Evolutionary conservation across 2,888 invertebrate genomes (phyloP), one percentile per base, ranked within the genome.

Genomic region (Plusia festucae): DNA sequence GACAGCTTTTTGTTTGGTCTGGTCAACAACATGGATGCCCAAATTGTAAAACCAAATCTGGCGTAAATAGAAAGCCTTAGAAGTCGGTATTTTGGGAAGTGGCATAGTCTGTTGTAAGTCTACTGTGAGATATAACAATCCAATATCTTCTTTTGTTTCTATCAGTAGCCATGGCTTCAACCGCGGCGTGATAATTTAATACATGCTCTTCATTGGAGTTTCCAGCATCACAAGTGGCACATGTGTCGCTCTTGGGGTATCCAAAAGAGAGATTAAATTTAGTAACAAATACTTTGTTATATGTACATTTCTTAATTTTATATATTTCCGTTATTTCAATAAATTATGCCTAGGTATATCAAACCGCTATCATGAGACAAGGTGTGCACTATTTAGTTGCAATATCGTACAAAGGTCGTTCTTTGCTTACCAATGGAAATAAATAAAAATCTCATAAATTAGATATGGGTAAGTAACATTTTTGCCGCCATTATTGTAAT

Each of bases 201-300:
- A 56, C 53, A 68, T 70, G 70, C 40, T 70, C 68, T 58, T 72
- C 70, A 59, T 60, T 68, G 18, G 73, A 74, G 34, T 65, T 55
- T 52, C 73, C 76, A 54, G 76, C 76, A 64, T 74, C 71, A 61
- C 71, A 76, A 68, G 73, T 76, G 13, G 69, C 70, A 68, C 74
- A 74, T 40, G 60, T 68, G 60, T 65, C 71, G 40, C 68, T 72
- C 57, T 55, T 63, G 9, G 56, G 24, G 24, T 24, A 24, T 24
- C 24, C 24, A 24, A 24, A 24, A 24, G 24, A 24, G 24, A 24
- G 24, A 24, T 82, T 80, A 73, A 81, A 81, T 76, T 81, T 66
- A 51, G 79, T 81, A 18, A 70, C 71, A 64, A 82, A 78, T 22
- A 81, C 54, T 68, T 76, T 76, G 66, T 69, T 63, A 58, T 80